Conservation (phyloP, 2,113 vertebrate genomes). For the Cheirogaleus medius region DNA sequence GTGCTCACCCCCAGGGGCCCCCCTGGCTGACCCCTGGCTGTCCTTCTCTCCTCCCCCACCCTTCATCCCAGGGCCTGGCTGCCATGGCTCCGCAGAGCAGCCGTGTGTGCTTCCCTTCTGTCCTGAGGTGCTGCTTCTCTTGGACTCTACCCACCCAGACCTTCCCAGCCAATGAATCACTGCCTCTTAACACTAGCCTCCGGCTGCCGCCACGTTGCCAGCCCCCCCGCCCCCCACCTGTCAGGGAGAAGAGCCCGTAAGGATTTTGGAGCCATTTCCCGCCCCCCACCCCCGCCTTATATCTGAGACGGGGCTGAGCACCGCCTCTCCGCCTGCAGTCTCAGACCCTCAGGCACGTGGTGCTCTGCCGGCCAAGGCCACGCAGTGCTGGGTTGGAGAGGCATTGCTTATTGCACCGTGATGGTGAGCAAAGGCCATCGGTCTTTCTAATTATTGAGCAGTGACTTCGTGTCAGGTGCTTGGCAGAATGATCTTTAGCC, state of each 20-base stretch:
- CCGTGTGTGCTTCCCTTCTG: background rate
- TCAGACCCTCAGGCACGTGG: background rate
- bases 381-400: background rate
- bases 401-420: background rate
- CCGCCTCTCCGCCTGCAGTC: background rate
- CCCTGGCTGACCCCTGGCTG: background rate
- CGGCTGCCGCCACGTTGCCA: background rate
- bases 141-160: background rate
- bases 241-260: background rate
- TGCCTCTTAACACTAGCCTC: background rate
- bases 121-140: background rate
- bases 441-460: background rate
- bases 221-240: background rate
- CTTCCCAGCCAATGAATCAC: background rate
- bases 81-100: background rate
- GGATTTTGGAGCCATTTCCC: background rate
- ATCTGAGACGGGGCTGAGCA: background rate
- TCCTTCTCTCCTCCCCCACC: background rate
- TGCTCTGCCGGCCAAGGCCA: background rate
- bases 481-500: background rate
- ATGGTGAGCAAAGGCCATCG: background rate
- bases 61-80: background rate
- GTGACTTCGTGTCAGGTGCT: background rate
- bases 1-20: background rate
- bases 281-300: fast-evolving